phyloP scores from a whole-genome alignment of 2,797 vertebrate genomes.

The Denticeps clupeoides region DNA sequence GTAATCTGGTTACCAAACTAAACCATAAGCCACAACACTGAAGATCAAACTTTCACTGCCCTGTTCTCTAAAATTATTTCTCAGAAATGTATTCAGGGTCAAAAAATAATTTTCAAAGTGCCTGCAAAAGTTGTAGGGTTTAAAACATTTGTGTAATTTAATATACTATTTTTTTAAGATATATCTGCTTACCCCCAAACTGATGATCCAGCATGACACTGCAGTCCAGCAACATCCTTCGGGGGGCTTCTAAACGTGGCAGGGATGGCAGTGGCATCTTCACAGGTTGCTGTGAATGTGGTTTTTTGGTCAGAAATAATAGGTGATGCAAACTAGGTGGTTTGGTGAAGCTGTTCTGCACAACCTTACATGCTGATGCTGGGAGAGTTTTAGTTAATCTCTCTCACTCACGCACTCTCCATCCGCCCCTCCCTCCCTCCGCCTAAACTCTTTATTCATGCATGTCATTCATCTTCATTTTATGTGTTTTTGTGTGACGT shows the following conservation, averaged over 20 bases:
- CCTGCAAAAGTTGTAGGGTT: too few species aligned
- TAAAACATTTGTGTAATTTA: too few species aligned
- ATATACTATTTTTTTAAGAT: background rate
- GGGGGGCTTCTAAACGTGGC: conserved; percentile 15
- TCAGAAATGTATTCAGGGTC: background rate
- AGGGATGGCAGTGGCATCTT: conserved; percentile 22
- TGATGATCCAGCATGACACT: conserved; percentile 23
- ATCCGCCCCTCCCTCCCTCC: too few species aligned
- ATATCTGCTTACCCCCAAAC: conserved; percentile 6
- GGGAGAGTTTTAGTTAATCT: too few species aligned
- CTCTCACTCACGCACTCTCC: too few species aligned
- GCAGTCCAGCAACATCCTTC: conserved; percentile 21
- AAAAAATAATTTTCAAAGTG: background rate
- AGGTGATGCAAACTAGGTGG: too few species aligned
- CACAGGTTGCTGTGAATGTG: background rate
- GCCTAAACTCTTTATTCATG: too few species aligned
- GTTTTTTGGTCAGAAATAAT: too few species aligned
- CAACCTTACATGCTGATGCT: too few species aligned
- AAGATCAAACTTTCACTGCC: conserved; percentile 2
- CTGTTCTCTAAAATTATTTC: background rate
- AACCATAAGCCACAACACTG: conserved; percentile 28
- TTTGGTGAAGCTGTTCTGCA: background rate
- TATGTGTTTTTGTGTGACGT: too few species aligned
- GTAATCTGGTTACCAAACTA: conserved; percentile 23
- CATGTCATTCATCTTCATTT: too few species aligned